Evolutionary conservation across 2,888 invertebrate species (phyloP), one percentile per base, ranked within the genome.

Genomic region (Cephus pulcher): DNA sequence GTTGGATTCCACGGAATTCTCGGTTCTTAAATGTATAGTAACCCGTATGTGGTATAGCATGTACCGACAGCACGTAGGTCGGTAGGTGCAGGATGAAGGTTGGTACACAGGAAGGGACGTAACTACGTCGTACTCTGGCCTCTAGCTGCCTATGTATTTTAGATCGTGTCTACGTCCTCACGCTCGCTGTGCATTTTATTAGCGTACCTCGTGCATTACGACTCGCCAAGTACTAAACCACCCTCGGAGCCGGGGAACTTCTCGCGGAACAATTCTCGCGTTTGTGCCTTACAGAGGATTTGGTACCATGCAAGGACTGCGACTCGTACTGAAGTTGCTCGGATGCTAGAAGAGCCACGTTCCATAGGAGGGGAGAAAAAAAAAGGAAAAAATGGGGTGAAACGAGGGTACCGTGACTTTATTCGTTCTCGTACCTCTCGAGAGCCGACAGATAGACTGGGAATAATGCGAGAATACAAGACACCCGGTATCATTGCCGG

Each of bases 91-190:
- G 40, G 40, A 40, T 15, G 40, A 40, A 40, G 15, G 40, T 40
- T 23, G 56, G 56, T 56, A 23, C 15, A 23, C 56, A 23, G 23
- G 56, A 56, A 56, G 23, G 23, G 56, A 56, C 23, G 56, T 56
- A 56, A 56, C 56, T 56, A 56, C 56, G 56, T 56, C 56, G 56
- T 56, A 56, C 56, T 56, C 56, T 23, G 56, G 56, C 56, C 56
- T 56, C 56, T 23, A 23, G 56, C 56, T 56, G 23, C 56, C 56
- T 56, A 56, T 74, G 71, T 34, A 34, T 74, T 35, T 74, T 35
- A 71, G 71, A 71, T 71, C 74, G 74, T 35, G 34, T 74, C 74
- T 34, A 37, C 74, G 35, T 74, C 23, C 74, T 30, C 37, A 74
- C 37, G 34, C 12, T 71, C 30, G 12, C 74, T 35, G 34, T 74